Conservation (phyloP, 2,888 invertebrate species). For the Harmothoe impar region DNA sequence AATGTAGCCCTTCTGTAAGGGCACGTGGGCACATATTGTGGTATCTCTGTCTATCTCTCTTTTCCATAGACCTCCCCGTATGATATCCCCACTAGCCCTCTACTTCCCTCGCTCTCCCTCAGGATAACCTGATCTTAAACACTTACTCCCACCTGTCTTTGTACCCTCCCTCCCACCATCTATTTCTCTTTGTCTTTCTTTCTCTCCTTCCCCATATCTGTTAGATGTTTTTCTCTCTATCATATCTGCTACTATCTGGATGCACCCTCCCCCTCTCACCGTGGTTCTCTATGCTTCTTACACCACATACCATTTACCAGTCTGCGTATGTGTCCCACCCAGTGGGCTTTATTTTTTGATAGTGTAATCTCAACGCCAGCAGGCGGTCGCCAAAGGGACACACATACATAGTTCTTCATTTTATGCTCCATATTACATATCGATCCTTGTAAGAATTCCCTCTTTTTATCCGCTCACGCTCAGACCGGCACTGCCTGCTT, state of each 20-base stretch:
- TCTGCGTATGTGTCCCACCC: not conserved
- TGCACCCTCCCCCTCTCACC: not conserved
- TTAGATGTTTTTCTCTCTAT: not conserved
- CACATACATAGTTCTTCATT: constrained; percentile 25
- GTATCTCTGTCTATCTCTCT: no score
- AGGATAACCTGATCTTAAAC: no score
- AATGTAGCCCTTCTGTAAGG: no score
- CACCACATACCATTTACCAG: not conserved
- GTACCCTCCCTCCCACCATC: not conserved
- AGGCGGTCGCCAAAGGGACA: not conserved
- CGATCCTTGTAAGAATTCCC: constrained; percentile 40
- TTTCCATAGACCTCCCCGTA: no score
- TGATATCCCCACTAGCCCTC: no score
- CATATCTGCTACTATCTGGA: no score
- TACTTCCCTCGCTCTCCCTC: no score
- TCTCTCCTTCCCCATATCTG: not conserved
- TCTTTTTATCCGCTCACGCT: not conserved
- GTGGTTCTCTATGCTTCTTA: no score
- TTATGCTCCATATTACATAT: constrained; percentile 25
- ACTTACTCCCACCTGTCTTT: not conserved
- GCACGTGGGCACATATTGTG: no score
- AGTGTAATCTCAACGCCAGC: not conserved
- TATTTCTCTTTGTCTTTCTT: not conserved
- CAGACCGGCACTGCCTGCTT: not conserved
- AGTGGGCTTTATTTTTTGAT: no score